Evolutionary conservation across 2,113 vertebrate genomes (phyloP), one percentile per base, ranked within the genome.

Genomic region (Pimephales promelas): DNA sequence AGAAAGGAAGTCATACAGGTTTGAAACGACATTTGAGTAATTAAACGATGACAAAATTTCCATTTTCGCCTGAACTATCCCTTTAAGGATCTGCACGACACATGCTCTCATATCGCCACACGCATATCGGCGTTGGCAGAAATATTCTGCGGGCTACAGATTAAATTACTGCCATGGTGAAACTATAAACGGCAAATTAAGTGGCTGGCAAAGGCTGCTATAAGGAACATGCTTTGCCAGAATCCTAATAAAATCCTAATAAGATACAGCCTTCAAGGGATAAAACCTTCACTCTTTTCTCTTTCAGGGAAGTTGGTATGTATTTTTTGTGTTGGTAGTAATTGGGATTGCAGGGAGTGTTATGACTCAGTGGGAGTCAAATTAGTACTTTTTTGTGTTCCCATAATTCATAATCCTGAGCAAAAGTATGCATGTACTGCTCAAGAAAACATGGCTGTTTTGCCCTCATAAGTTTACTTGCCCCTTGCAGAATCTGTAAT

Each of bases 141-240:
- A 56, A 75, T 79, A 82, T 85, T 89, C 52, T 85, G 83, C 68
- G 49, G 84, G 86, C 45, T 64, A 84, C 86, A 89, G 88, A 91
- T 92, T 87, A 88, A 92, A 92, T 92, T 84, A 91, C 87, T 83
- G 86, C 61, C 87, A 83, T 87, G 88, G 84, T 87, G 84, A 92
- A 92, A 91, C 90, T 90, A 88, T 92, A 88, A 89, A 90, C 88
- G 89, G 84, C 88, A 89, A 91, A 92, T 91, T 88, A 90, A 90
- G 78, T 79, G 72, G 81, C 81, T 84, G 87, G 87, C 82, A 84
- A 71, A 79, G 24, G 84, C 61, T 66, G 86, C 76, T 43, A 72
- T 47, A 54, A 78, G 72, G 76, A 79, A 88, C 88, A 80, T 18
- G 71, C 79, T 34, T 83, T 14, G 68, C 81, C 79, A 79, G 83